phyloP scores from a whole-genome alignment of 2,888 invertebrate genomes.

The Mechanitis messenoides region DNA sequence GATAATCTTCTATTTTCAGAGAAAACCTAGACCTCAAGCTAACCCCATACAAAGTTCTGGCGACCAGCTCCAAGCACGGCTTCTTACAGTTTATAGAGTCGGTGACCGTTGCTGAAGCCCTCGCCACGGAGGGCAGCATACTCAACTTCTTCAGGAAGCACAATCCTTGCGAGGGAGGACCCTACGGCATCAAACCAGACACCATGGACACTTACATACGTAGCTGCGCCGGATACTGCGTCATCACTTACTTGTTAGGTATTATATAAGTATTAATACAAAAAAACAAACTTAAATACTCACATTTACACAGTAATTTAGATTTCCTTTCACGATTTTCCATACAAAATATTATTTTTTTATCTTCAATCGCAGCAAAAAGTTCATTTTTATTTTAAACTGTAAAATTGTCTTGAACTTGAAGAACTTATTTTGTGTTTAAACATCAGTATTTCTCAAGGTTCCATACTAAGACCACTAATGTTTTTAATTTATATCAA shows the following conservation, averaged over 20 bases:
- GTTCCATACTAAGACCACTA: no score
- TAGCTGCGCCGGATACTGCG: slow-evolving; percentile 98
- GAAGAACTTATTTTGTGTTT: no score
- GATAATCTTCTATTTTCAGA: slow-evolving; percentile 21
- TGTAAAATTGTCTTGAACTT: no score
- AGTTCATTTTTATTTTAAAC: no score
- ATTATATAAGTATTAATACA: slow-evolving; percentile 28
- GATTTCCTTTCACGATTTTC: no score
- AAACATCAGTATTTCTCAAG: no score
- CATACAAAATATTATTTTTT: no score
- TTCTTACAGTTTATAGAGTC: slow-evolving; percentile 98
- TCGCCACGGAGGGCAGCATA: slow-evolving; percentile 91
- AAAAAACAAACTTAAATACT: no score
- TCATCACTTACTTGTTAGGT: slow-evolving; percentile 95
- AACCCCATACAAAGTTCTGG: slow-evolving; percentile 91
- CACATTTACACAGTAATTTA: no score
- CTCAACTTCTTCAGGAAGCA: slow-evolving; percentile 94
- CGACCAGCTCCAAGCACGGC: slow-evolving; percentile 96
- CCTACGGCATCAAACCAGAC: slow-evolving; percentile 93
- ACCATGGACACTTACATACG: slow-evolving; percentile 98
- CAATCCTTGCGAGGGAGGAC: slow-evolving; percentile 90
- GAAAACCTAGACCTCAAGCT: slow-evolving; percentile 98
- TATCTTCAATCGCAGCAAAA: no score
- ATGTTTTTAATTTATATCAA: no score
- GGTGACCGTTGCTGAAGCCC: slow-evolving; percentile 92